These are phyloP conservation scores for Marronus borbonicus DNA, from an alignment of 2,888 invertebrate species.

Conservation along the genomic window DNA sequence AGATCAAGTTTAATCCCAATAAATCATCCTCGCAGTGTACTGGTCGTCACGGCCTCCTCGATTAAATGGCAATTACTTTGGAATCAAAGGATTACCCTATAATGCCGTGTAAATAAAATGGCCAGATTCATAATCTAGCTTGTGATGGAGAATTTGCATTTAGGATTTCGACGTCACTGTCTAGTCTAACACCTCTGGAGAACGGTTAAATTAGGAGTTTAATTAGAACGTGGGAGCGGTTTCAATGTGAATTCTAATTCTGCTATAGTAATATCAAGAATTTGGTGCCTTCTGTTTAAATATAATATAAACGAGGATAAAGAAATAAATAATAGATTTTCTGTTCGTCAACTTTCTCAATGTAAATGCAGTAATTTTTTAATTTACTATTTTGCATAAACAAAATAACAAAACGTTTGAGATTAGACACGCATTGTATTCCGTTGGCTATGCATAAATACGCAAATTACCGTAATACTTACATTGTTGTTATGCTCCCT, in stretches of 20 bases:
- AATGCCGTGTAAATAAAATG: constrained; percentile 58
- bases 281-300: too few relatives aligned
- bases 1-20: constrained; percentile 57
- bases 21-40: constrained; percentile 58
- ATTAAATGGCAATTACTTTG: constrained; percentile 59
- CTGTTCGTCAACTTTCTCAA: too few relatives aligned
- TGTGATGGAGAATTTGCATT: constrained; percentile 52
- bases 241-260: constrained; percentile 17
- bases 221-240: constrained; percentile 10
- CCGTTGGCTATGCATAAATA: too few relatives aligned
- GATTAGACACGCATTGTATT: too few relatives aligned
- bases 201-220: constrained; percentile 28
- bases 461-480: too few relatives aligned
- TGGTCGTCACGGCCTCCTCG: constrained; percentile 57
- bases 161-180: constrained; percentile 18
- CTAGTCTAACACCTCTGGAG: constrained; percentile 9
- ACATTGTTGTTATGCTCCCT: too few relatives aligned
- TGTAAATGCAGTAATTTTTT: too few relatives aligned
- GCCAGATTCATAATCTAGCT: constrained; percentile 55
- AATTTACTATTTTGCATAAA: too few relatives aligned
- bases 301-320: too few relatives aligned
- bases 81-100: constrained; percentile 57
- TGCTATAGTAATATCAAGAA: too few relatives aligned
- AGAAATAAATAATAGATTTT: too few relatives aligned
- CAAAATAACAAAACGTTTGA: too few relatives aligned